Base-by-base conservation (phyloP, 30 jellyfish, hydroid and myxozoan species). In the Pseudorhiza aurosa region DNA sequence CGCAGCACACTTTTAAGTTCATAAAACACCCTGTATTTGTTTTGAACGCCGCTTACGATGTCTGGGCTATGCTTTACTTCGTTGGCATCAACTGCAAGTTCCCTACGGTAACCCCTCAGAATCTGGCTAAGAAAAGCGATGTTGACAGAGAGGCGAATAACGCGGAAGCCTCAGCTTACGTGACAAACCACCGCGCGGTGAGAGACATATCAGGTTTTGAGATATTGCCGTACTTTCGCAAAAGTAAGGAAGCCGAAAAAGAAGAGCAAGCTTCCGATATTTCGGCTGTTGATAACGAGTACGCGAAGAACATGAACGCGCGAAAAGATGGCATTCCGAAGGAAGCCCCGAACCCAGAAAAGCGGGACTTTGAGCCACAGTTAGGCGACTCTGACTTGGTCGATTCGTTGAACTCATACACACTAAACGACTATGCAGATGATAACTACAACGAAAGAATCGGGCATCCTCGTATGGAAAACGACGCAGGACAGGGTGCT, bases 151-250 rank as follows among this genome's bases (percentile, higher is more conserved):
- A 57, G 10, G 15, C 46, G 25, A 30, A 25, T 1, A 68, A 1
- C 1, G 6, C 42, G 9, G 47, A 18, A 15, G 22, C 67, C 1
- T 10, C 0, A 53, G 47, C 22, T 68, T 39, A n/a, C 2, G 51
- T 29, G 2, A 21, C 10, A 21, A 26, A 5, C 33, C 60, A 49
- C 10, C 70, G 79, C 51, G 29, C 26, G 32, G 56, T 27, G 29
- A 78, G 99, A 63, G 99, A 94, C 58, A 83, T 94, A 18, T 94
- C 99, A 0, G 99, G 99, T 14, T 94, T 94, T 67, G 99, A 94
- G 65, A 79, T 94, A 12, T 19, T 60, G 25, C 99, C 99, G 31
- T 88, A 88, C 63, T 94, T 94, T 65, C 91, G 99, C 29, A 40
- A 36, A 28, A 21, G 39, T 18, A 37, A 27, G 53, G 39, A 42